Percentiles rank a stretch among this genome's conserved stretches.
Evolutionary conservation across 2,888 invertebrate species (phyloP).

Genomic region (Silvanus unidentatus): DNA sequence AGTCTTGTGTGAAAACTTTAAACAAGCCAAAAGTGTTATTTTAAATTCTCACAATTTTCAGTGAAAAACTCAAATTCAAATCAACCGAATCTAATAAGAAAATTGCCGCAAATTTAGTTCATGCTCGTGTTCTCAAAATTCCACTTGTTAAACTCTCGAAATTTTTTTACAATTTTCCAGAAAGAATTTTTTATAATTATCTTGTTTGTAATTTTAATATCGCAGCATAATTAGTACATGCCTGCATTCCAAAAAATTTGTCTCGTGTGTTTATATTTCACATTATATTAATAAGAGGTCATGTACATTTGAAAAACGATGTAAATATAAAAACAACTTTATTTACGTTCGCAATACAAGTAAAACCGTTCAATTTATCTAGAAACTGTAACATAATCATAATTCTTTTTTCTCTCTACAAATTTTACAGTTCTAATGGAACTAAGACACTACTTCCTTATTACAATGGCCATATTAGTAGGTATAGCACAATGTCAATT

Average conservation of each 20-base stretch:
- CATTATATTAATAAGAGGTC: conserved; percentile 1
- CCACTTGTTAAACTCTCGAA: too few relatives aligned
- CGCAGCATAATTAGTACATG: too few relatives aligned
- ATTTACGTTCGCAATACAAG: too few relatives aligned
- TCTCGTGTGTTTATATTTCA: not conserved
- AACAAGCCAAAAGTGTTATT: too few relatives aligned
- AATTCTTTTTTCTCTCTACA: too few relatives aligned
- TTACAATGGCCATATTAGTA: conserved; percentile 15
- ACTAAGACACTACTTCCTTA: conserved; percentile 18
- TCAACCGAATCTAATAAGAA: too few relatives aligned
- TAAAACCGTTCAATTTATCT: not conserved
- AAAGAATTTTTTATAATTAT: not conserved
- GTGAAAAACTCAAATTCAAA: too few relatives aligned
- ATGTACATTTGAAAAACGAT: conserved; percentile 3
- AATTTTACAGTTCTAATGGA: conserved; percentile 21
- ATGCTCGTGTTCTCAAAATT: too few relatives aligned
- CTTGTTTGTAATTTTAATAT: not conserved
- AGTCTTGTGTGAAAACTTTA: too few relatives aligned
- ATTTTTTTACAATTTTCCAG: not conserved
- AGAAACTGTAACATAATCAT: too few relatives aligned
- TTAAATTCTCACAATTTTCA: too few relatives aligned
- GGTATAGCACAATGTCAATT: conserved; percentile 10
- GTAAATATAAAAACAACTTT: conserved; percentile 1
- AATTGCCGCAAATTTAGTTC: too few relatives aligned
- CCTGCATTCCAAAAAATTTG: conserved; percentile 4